phyloP scores from a whole-genome alignment of 2,888 invertebrate genomes.

The Parnassius apollo region DNA sequence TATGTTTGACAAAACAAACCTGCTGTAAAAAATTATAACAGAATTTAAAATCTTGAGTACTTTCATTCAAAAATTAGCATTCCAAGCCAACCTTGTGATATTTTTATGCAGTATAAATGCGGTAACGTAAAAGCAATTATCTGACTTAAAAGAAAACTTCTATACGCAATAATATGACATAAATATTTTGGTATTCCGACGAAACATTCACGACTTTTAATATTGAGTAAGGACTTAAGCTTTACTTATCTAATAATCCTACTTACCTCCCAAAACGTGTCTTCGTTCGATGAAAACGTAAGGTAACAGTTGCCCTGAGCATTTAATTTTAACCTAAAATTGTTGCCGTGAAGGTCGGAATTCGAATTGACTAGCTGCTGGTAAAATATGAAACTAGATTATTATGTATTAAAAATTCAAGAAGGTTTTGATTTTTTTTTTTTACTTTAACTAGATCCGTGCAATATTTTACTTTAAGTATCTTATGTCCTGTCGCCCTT shows the following conservation, averaged over 20 bases:
- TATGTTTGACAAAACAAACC: too few relatives aligned
- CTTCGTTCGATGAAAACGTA: constrained; percentile 1
- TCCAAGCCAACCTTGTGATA: too few relatives aligned
- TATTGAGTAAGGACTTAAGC: constrained; percentile 8
- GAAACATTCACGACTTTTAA: neutral
- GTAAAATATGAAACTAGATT: neutral
- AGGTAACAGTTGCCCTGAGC: neutral
- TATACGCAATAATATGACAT: neutral
- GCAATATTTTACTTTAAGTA: neutral
- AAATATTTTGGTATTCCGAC: neutral
- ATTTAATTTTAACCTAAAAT: neutral
- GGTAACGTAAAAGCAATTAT: too few relatives aligned
- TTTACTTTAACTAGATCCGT: constrained; percentile 1
- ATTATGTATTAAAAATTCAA: constrained; percentile 3
- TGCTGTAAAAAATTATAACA: too few relatives aligned
- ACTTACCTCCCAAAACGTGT: constrained; percentile 6
- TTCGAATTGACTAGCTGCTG: neutral
- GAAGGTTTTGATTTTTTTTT: neutral
- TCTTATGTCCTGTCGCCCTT: too few relatives aligned
- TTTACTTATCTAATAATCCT: constrained; percentile 13
- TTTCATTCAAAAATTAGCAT: too few relatives aligned
- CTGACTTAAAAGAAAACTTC: too few relatives aligned
- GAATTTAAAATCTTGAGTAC: too few relatives aligned
- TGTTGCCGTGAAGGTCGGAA: neutral
- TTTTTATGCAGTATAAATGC: too few relatives aligned